phyloP scores from a whole-genome alignment of 2,113 vertebrate genomes.

The Butorides virescens region DNA sequence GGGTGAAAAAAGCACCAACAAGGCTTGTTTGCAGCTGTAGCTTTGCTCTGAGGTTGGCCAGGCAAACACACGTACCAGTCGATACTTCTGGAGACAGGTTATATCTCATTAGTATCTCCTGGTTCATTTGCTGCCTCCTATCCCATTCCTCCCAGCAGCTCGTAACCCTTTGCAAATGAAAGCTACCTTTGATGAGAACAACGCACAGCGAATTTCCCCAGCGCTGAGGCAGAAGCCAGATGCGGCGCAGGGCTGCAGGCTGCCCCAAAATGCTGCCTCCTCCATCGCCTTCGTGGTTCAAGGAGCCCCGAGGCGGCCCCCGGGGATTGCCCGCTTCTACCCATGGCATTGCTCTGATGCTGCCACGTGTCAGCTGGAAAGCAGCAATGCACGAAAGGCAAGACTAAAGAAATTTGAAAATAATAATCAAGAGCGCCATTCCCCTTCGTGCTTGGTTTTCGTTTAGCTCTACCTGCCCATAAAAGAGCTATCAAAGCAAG shows the following conservation, averaged over 20 bases:
- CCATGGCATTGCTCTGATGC: neutral
- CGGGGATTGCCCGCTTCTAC: accelerated
- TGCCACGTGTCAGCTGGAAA: neutral
- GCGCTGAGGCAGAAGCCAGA: neutral
- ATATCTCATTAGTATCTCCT: neutral
- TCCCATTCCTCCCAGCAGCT: neutral
- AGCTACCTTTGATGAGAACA: neutral
- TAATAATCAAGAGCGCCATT: neutral
- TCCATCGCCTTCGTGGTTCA: accelerated
- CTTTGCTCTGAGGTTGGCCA: neutral
- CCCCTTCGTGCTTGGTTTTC: neutral
- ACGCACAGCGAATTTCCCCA: neutral
- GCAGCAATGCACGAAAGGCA: neutral
- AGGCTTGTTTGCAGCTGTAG: neutral
- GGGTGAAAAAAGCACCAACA: neutral
- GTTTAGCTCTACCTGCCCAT: neutral
- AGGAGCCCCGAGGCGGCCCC: neutral
- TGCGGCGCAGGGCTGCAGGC: accelerated
- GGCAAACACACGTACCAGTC: neutral
- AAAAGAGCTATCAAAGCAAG: neutral
- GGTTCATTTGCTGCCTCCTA: neutral
- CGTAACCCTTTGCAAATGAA: neutral
- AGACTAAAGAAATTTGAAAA: neutral
- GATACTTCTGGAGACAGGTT: neutral
- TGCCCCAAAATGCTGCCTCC: neutral